Conservation (phyloP, 2,888 invertebrate genomes). For the Toxonevra muliebris region DNA sequence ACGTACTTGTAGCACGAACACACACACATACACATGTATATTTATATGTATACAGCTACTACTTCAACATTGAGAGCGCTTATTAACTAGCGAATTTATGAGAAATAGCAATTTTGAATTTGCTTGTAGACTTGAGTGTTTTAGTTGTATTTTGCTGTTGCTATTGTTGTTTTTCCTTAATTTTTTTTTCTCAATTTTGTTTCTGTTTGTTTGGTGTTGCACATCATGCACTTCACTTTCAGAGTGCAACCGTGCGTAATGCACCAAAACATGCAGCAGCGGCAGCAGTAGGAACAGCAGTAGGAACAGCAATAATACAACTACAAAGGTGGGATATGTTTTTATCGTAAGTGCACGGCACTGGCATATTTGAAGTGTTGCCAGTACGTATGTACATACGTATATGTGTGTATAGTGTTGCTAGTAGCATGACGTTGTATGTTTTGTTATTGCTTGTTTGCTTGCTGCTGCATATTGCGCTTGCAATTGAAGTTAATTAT, state of each 20-base stretch:
- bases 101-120: slow-evolving; percentile 4
- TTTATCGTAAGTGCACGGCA: too few relatives aligned
- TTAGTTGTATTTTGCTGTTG: neutral
- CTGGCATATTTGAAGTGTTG: neutral
- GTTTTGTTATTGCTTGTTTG: slow-evolving; percentile 3
- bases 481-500: slow-evolving; percentile 43
- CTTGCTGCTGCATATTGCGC: slow-evolving; percentile 3
- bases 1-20: too few relatives aligned
- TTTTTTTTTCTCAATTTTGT: neutral
- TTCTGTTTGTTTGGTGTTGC: neutral
- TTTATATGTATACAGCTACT: too few relatives aligned
- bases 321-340: too few relatives aligned
- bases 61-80: neutral
- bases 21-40: too few relatives aligned
- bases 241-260: slow-evolving; percentile 7
- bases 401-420: neutral
- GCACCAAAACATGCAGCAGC: slow-evolving; percentile 8
- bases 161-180: neutral
- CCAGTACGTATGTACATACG: neutral
- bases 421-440: neutral
- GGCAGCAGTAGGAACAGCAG: neutral
- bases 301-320: neutral
- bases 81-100: slow-evolving; percentile 8
- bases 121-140: slow-evolving; percentile 3
- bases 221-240: neutral